Evolutionary conservation across 53 echinoderm and acorn worm species (phyloP).

Genomic region (Arbacia lixula): DNA sequence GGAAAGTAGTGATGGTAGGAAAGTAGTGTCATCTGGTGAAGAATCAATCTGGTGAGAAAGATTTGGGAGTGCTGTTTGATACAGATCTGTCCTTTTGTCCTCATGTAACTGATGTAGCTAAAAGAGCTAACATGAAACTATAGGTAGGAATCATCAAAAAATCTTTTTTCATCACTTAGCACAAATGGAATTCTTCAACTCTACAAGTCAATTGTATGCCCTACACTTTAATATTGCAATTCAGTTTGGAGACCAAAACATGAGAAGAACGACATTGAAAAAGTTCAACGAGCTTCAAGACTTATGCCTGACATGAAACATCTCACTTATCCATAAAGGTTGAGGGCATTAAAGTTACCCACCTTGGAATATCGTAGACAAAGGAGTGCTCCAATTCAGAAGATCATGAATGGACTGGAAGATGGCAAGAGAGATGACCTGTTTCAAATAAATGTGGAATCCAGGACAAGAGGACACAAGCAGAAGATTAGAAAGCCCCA

Average conservation of each 20-base stretch:
- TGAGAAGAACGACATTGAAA: neutral
- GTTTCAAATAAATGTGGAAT: neutral
- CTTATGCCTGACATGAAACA: neutral
- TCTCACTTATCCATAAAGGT: neutral
- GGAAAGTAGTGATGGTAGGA: no score
- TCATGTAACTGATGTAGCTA: neutral
- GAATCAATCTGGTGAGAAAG: no score
- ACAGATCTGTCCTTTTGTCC: neutral
- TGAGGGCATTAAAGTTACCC: neutral
- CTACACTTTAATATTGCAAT: no score
- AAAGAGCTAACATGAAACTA: neutral
- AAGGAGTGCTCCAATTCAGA: neutral
- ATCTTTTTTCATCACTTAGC: neutral
- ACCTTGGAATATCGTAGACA: neutral
- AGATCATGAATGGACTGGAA: slow-evolving; percentile 19
- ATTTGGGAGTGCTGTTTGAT: neutral
- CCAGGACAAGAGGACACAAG: slow-evolving; percentile 6
- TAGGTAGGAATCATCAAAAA: neutral
- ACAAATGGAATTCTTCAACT: no score
- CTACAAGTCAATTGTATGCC: no score
- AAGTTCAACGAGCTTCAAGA: neutral
- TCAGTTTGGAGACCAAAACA: no score
- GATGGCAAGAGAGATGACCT: neutral
- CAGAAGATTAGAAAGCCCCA: slow-evolving; percentile 1
- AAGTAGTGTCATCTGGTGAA: no score